Conservation (phyloP, 2,797 vertebrate genomes). For the Telmatherina bonti region DNA sequence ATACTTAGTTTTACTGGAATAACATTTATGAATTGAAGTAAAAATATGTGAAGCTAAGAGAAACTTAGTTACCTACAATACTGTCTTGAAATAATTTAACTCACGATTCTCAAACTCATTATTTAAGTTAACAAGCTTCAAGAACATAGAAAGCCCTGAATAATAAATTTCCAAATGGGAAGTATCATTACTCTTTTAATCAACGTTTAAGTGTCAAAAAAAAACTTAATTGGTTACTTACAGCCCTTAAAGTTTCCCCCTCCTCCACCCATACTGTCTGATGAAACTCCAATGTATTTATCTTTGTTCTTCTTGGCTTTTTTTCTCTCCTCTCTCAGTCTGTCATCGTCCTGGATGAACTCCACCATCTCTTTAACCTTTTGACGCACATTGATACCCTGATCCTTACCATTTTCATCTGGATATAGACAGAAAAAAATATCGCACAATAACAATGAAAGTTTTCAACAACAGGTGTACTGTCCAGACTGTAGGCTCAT, state of each 20-base stretch:
- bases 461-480: neutral
- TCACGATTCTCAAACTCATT: no score
- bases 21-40: neutral
- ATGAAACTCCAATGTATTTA: conserved; percentile 98
- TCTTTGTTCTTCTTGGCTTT: conserved; percentile 99
- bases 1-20: neutral
- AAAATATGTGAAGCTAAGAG: no score
- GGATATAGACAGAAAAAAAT: conserved; percentile 19
- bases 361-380: conserved; percentile 99
- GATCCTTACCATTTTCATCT: conserved; percentile 98
- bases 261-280: conserved; percentile 87
- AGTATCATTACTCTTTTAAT: conserved; percentile 9
- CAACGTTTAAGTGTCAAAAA: conserved; percentile 15
- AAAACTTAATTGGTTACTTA: conserved; percentile 53
- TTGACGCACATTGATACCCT: conserved; percentile 97
- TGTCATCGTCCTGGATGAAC: conserved; percentile 96
- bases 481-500: neutral
- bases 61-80: neutral
- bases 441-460: neutral
- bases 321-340: conserved; percentile 95
- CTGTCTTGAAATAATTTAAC: no score
- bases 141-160: neutral
- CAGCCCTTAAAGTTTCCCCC: conserved; percentile 88
- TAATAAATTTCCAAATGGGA: neutral
- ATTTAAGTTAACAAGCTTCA: neutral